Base-by-base conservation (phyloP, 2,797 vertebrate genomes). In the Diglossa cyanea region DNA sequence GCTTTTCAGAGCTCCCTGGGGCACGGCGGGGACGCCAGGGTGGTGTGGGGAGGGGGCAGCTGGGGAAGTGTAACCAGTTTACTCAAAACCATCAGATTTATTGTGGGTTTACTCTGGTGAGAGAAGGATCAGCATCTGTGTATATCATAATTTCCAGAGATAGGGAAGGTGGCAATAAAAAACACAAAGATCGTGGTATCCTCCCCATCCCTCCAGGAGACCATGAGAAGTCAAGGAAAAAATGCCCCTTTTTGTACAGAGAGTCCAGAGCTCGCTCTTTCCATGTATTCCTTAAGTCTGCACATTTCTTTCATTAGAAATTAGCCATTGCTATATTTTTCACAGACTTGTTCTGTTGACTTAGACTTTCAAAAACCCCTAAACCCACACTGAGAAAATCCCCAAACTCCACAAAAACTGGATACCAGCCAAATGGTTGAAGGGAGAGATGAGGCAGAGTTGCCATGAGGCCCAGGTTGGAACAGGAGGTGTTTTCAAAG, bases 401-500 rank as follows among this genome's bases (percentile, higher is more conserved):
- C 47, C 26, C 3, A 39, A 42, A 5, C 17, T 6, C 45, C 0
- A 0, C 7, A 7, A 28, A 72, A 74, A 24, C 3, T 42, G 65
- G 42, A 35, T 37, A 48, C 6, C 24, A 75, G 68, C 25, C 66
- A 65, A 78, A 62, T 4, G 39, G 15, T 9, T 2, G 1, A 88
- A 88, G 37, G 35, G 57, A 72, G 44, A 86, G 44, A 37, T 0
- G 6, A 47, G 31, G 5, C 39, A 70, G 68, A 19, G 24, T 86
- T 0, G 0, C 39, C 37, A 63, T 0, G 0, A 74, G 42, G 35
- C 24, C 55, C 18, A 20, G 21, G 11, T 71, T 61, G 79, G 28
- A 77, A 44, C 17, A 19, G 15, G 5, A 6, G 3, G 1, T 9
- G 11, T 51, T 45, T 77, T 10, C 15, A 65, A 53, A 74, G 30